Evolutionary conservation across 2,888 invertebrate genomes (phyloP).

Genomic region (Ennomos quercinarius): DNA sequence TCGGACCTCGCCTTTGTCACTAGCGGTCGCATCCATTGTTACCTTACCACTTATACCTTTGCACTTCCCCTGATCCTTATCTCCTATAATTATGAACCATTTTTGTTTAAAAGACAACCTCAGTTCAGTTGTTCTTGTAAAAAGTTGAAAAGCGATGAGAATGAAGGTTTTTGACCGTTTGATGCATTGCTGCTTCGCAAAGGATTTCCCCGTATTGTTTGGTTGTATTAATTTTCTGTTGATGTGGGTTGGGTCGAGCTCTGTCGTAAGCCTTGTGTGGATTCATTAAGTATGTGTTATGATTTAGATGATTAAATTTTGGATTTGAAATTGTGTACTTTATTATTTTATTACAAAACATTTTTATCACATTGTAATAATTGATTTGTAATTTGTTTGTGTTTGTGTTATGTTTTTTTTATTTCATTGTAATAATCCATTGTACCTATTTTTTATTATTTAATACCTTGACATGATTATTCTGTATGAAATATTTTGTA

Average conservation of each 20-base stretch:
- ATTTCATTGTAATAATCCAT: no score
- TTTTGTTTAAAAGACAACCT: constrained; percentile 13
- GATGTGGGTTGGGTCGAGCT: constrained; percentile 52
- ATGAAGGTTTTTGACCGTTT: constrained; percentile 64
- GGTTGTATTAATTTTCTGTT: constrained; percentile 63
- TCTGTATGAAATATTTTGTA: no score
- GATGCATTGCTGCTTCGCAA: constrained; percentile 53
- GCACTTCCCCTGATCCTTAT: constrained; percentile 18
- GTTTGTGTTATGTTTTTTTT: no score
- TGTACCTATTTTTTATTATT: no score
- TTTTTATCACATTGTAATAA: no score
- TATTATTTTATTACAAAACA: not conserved
- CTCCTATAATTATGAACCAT: constrained; percentile 29
- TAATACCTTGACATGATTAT: no score
- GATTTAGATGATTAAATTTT: constrained; percentile 15
- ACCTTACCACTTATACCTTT: constrained; percentile 24
- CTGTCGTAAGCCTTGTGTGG: constrained; percentile 32
- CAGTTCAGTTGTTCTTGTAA: constrained; percentile 25
- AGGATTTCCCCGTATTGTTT: constrained; percentile 56
- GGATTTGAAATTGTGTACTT: constrained; percentile 1
- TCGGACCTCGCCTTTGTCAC: constrained; percentile 43
- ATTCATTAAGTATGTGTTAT: constrained; percentile 25
- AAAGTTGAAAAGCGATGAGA: constrained; percentile 58
- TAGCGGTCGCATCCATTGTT: constrained; percentile 40
- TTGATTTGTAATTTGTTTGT: no score